Evolutionary conservation across 2,797 vertebrate genomes (phyloP), one percentile per base, ranked within the genome.

Genomic region (Neopelma chrysocephalum): DNA sequence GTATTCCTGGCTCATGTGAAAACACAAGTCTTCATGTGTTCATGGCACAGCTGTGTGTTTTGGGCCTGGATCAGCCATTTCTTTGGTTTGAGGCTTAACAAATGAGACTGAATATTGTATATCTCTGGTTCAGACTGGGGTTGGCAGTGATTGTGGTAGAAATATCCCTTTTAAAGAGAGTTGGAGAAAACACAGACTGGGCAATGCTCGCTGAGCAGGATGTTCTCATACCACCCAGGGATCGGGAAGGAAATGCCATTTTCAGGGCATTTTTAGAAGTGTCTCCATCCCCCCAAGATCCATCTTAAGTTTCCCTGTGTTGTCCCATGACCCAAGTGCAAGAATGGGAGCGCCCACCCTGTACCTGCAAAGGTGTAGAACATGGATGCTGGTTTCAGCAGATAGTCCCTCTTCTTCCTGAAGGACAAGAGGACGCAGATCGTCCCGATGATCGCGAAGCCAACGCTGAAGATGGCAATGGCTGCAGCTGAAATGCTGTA

Each of bases 401-500:
- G 98, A 62, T 99, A 99, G 72, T 99, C 99, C 92, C 98, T 97
- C 95, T 98, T 98, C 95, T 99, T 99, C 95, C 98, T 87, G 64
- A 99, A 99, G 90, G 99, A 99, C 32, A 99, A 98, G 58, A 99
- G 97, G 34, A 98, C 96, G 21, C 98, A 99, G 91, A 99, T 77
- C 4, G 98, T 98, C 15, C 99, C 99, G 36, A 99, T 96, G 95
- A 98, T 98, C 79, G 98, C 97, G 80, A 99, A 99, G 95, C 98
- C 98, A 5, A 99, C 97, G 20, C 99, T 99, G 98, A 99, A 99
- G 97, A 99, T 98, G 96, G 98, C 98, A 19, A 99, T 99, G 96
- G 99, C 99, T 11, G 99, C 99, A 3, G 99, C 99, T 6, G 99
- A 99, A 97, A 99, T 99, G 95, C 99, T 99, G 98, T 99, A 99